Evolutionary conservation across 1,140 invertebrate genomes (phyloP).

Genomic region (Drosophila sucinea): DNA sequence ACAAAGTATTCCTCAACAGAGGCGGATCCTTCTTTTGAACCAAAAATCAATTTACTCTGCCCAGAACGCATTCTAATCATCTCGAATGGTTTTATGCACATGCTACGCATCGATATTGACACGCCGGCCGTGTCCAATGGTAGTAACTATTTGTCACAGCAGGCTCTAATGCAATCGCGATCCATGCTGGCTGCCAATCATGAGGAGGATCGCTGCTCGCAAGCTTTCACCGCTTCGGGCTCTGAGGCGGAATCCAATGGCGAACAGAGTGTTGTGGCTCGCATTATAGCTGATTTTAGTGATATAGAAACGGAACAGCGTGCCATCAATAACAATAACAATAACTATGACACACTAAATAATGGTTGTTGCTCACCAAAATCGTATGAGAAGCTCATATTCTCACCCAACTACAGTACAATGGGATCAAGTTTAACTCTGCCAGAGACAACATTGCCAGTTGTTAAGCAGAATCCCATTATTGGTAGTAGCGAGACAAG

Average conservation of each 20-base stretch:
- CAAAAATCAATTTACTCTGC: constrained; percentile 76
- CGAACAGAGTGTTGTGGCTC: constrained; percentile 77
- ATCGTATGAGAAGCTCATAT: constrained; percentile 57
- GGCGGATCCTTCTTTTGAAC: constrained; percentile 76
- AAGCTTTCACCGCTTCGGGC: constrained; percentile 52
- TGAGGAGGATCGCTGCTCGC: constrained; percentile 63
- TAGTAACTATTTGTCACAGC: constrained; percentile 41
- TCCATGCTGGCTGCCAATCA: constrained; percentile 29
- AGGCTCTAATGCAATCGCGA: constrained; percentile 48
- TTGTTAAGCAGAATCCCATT: constrained; percentile 35
- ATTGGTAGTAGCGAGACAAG: constrained; percentile 46
- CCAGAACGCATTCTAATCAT: constrained; percentile 78
- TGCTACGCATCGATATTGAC: constrained; percentile 77
- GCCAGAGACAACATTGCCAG: constrained; percentile 57
- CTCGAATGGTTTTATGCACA: constrained; percentile 81
- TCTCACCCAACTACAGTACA: constrained; percentile 53
- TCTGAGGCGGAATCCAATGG: constrained; percentile 55
- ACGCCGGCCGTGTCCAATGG: constrained; percentile 51
- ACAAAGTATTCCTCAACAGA: constrained; percentile 81
- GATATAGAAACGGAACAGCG: constrained; percentile 77
- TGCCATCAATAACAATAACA: constrained; percentile 34
- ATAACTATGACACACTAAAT: constrained; percentile 28
- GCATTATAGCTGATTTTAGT: constrained; percentile 81
- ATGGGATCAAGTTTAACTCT: constrained; percentile 37
- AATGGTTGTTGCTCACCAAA: constrained; percentile 33